Base-by-base conservation (phyloP, 2,888 invertebrate species). In the Chorisops tibialis region DNA sequence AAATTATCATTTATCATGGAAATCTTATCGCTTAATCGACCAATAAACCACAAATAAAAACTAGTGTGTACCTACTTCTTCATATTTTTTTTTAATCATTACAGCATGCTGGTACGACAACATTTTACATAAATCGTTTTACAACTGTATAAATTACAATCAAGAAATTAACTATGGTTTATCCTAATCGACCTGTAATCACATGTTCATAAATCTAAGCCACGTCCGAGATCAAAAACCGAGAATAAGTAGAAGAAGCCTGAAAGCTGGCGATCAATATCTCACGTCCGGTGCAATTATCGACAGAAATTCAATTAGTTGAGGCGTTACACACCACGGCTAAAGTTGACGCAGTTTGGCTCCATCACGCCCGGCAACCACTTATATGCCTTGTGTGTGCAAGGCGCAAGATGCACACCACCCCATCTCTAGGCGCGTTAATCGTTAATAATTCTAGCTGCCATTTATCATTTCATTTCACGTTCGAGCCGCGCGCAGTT, bases 381-480 rank as follows among this genome's bases (percentile, higher is more conserved):
- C 11, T 30, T n/a, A 21, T n/a, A n/a, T n/a, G 11, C 2, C 12
- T 14, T 21, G 11, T 45, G 43, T 45, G 41, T 45, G n/a, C 11
- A 48, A 22, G 48, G 30, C 49, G 49, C 14, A 16, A 2, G n/a
- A 50, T 30, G 49, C 49, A 50, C 49, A 30, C 35, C 35, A 30
- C 49, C 49, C 35, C 35, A 30, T n/a, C 35, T 30, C 35, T 30
- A 50, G 49, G 35, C 30, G 49, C 14, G 24, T 48, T 48, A 48
- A 48, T 48, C 37, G 41, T 56, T 59, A 60, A 63, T 60, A 63
- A 60, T 63, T 60, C 49, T 30, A 60, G 39, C 18, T 41, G 49
- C 47, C 65, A 67, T 69, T 69, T 67, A 69, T 68, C 66, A 68
- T 67, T 66, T 66, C 67, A 67, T 68, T 67, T 67, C 30, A 30